Evolutionary conservation across 2,888 invertebrate species (phyloP).

Genomic region (Asteroscopus sphinx): DNA sequence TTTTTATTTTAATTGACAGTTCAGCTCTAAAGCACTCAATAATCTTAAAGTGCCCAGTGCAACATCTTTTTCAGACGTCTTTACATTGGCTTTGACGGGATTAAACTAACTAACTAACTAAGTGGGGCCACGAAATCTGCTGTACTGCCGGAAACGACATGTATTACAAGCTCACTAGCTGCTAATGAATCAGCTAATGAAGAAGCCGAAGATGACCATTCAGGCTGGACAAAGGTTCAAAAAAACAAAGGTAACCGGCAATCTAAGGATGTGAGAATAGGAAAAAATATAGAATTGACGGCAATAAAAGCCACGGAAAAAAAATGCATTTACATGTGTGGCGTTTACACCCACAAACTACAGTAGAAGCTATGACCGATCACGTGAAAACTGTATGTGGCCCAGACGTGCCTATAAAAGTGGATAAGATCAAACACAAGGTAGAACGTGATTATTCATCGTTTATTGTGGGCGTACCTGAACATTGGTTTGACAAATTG

Average conservation of each 20-base stretch:
- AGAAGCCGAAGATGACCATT: not conserved
- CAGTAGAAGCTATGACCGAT: not conserved
- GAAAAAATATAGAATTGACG: slow-evolving; percentile 11
- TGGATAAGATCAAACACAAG: slow-evolving; percentile 13
- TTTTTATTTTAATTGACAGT: no score
- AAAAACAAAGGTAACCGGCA: not conserved
- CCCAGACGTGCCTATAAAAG: slow-evolving; percentile 1
- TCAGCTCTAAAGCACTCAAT: no score
- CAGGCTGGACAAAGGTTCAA: slow-evolving; percentile 4
- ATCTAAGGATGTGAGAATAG: slow-evolving; percentile 2
- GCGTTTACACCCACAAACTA: slow-evolving; percentile 2
- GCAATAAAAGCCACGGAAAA: slow-evolving; percentile 4
- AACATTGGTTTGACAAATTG: slow-evolving; percentile 1
- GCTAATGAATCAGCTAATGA: not conserved
- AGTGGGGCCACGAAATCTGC: slow-evolving; percentile 6
- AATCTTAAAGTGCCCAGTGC: no score
- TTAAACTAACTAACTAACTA: no score
- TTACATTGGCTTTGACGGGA: no score
- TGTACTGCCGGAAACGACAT: not conserved
- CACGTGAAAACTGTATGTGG: slow-evolving; percentile 11
- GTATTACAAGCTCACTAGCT: not conserved
- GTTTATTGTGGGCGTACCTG: slow-evolving; percentile 4
- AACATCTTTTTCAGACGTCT: no score
- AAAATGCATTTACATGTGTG: slow-evolving; percentile 7
- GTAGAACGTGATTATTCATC: slow-evolving; percentile 10